Percentiles rank a stretch among this genome's conserved stretches.
These are phyloP conservation scores for Corvus cornix DNA, from an alignment of 2,113 vertebrate genomes.

Conservation along the genomic window DNA sequence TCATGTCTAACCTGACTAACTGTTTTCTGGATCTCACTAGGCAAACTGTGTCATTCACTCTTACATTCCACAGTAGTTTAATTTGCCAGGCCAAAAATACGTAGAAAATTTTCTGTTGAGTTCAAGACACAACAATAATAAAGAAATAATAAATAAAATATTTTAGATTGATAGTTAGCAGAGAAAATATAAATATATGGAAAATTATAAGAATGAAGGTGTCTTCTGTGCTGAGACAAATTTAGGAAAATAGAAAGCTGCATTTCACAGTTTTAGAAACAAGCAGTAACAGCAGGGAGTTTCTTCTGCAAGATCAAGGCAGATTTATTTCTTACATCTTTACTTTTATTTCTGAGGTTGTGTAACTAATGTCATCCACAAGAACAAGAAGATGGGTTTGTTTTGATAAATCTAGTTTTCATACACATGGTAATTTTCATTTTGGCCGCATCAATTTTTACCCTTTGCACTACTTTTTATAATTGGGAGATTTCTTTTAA, in stretches of 20 bases:
- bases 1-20: slow-evolving; percentile 17
- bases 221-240: background rate
- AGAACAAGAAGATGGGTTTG: background rate
- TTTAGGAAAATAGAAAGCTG: background rate
- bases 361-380: background rate
- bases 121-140: background rate
- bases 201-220: background rate
- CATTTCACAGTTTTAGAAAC: background rate
- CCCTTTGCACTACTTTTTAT: background rate
- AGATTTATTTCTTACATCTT: background rate
- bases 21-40: background rate
- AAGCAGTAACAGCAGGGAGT: background rate
- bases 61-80: background rate
- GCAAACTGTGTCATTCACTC: background rate
- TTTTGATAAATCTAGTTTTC: background rate
- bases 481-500: background rate
- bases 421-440: background rate
- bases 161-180: background rate
- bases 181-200: background rate
- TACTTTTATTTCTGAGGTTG: background rate
- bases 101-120: background rate
- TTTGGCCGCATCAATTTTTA: background rate
- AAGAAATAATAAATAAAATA: background rate
- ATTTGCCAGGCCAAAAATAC: background rate
- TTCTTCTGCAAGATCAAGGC: background rate